phyloP scores from a whole-genome alignment of 2,888 invertebrate genomes.

The Serripes groenlandicus region DNA sequence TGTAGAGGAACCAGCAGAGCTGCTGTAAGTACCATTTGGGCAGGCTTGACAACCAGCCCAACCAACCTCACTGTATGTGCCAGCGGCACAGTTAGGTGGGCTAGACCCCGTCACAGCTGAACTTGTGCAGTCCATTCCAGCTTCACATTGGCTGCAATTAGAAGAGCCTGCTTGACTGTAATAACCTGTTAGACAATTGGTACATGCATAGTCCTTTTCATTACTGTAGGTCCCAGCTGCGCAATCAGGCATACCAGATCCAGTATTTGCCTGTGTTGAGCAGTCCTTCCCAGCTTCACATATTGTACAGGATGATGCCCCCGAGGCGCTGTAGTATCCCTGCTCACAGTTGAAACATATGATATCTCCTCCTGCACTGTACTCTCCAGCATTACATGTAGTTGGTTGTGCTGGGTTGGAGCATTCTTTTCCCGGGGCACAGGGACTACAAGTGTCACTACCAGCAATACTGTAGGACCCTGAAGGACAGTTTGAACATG shows the following conservation, averaged over 20 bases:
- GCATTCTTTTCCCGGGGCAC: constrained; percentile 56
- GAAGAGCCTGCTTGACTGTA: constrained; percentile 63
- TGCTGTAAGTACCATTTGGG: constrained; percentile 68
- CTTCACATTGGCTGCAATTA: constrained; percentile 75
- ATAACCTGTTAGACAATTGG: constrained; percentile 69
- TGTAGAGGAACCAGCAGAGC: constrained; percentile 34
- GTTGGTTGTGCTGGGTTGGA: constrained; percentile 12
- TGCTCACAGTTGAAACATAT: constrained; percentile 65
- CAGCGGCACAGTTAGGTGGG: constrained; percentile 67
- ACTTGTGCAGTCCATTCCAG: constrained; percentile 70
- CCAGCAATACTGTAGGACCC: constrained; percentile 76
- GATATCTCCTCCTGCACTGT: constrained; percentile 57
- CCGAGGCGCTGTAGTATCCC: constrained; percentile 76
- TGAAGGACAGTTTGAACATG: constrained; percentile 64
- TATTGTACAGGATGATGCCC: constrained; percentile 45
- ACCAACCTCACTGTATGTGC: constrained; percentile 68
- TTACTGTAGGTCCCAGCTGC: constrained; percentile 69
- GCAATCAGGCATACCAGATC: constrained; percentile 34
- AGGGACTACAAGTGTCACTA: constrained; percentile 39
- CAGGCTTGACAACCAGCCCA: constrained; percentile 63
- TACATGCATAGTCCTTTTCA: constrained; percentile 64
- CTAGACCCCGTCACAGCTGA: constrained; percentile 19
- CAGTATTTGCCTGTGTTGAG: constrained; percentile 61
- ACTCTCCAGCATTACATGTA: constrained; percentile 65
- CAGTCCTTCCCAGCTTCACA: constrained; percentile 59